phyloP scores from a whole-genome alignment of 2,113 vertebrate species.

The Gopherus evgoodei region DNA sequence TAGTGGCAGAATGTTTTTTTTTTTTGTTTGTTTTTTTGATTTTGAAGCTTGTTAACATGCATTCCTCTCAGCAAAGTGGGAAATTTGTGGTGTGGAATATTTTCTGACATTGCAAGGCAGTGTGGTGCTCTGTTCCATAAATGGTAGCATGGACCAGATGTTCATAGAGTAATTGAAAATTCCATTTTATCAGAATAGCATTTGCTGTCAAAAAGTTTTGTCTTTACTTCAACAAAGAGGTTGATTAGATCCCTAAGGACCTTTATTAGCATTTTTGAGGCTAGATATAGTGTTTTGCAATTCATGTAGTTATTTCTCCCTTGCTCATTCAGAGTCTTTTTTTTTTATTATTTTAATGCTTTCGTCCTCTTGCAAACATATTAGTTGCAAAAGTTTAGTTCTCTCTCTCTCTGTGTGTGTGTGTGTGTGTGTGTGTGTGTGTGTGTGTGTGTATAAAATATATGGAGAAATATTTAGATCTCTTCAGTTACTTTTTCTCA shows the following conservation, averaged over 20 bases:
- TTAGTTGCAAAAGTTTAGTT: slow-evolving; percentile 51
- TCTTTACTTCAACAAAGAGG: slow-evolving; percentile 84
- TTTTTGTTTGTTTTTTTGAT: not conserved
- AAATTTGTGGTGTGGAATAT: slow-evolving; percentile 58
- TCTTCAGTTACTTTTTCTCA: slow-evolving; percentile 38
- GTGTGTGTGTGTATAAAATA: not conserved
- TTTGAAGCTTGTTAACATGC: not conserved
- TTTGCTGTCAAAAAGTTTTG: slow-evolving; percentile 86
- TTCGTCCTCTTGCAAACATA: slow-evolving; percentile 55
- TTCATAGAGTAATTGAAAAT: slow-evolving; percentile 84
- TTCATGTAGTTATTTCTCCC: slow-evolving; percentile 78
- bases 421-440: not conserved
- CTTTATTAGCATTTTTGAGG: slow-evolving; percentile 82
- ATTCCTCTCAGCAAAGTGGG: slow-evolving; percentile 30
- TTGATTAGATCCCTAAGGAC: slow-evolving; percentile 82
- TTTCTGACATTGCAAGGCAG: slow-evolving; percentile 60
- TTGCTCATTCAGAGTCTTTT: slow-evolving; percentile 51
- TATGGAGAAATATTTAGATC: not conserved
- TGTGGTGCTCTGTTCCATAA: slow-evolving; percentile 51
- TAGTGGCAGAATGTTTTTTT: rapidly evolving
- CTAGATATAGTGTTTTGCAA: slow-evolving; percentile 78
- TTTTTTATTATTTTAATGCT: slow-evolving; percentile 33
- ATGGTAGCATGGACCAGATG: slow-evolving; percentile 75
- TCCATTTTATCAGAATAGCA: slow-evolving; percentile 84
- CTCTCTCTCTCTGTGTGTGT: too few relatives aligned